phyloP scores from a whole-genome alignment of 1,140 invertebrate species.

The Druon quercuslanigerum region DNA sequence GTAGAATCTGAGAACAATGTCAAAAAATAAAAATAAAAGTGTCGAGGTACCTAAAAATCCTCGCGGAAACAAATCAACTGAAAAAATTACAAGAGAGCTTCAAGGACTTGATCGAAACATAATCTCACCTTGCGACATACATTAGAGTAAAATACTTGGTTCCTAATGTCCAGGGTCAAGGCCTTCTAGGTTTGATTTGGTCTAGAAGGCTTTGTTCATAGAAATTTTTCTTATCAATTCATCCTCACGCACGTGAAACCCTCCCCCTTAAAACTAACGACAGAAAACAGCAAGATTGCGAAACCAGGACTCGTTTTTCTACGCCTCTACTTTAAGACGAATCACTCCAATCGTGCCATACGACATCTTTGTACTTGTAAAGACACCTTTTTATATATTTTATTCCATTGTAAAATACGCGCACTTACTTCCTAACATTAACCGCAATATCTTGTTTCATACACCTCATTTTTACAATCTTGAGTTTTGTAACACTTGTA shows the following conservation, averaged over 20 bases:
- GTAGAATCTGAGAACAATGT: not conserved
- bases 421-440: not conserved
- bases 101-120: not conserved
- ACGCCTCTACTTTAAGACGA: conserved; percentile 16
- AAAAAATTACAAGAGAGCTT: not conserved
- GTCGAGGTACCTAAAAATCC: not conserved
- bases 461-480: not conserved
- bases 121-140: conserved; percentile 19
- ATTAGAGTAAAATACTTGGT: conserved; percentile 46
- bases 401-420: conserved; percentile 21
- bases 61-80: not conserved
- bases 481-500: not conserved
- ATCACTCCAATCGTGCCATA: conserved; percentile 26
- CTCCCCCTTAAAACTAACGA: not conserved
- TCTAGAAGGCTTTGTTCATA: conserved; percentile 38
- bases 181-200: conserved; percentile 38
- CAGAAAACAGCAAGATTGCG: not conserved
- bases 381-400: conserved; percentile 17
- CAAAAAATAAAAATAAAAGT: conserved; percentile 4
- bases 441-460: not conserved
- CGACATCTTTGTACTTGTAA: conserved; percentile 31
- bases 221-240: not conserved
- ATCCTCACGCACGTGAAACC: not conserved
- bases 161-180: conserved; percentile 46
- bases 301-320: conserved; percentile 11